Evolutionary conservation across 2,113 vertebrate genomes (phyloP), one percentile per base, ranked within the genome.

Genomic region (Copsychus sechellarum): DNA sequence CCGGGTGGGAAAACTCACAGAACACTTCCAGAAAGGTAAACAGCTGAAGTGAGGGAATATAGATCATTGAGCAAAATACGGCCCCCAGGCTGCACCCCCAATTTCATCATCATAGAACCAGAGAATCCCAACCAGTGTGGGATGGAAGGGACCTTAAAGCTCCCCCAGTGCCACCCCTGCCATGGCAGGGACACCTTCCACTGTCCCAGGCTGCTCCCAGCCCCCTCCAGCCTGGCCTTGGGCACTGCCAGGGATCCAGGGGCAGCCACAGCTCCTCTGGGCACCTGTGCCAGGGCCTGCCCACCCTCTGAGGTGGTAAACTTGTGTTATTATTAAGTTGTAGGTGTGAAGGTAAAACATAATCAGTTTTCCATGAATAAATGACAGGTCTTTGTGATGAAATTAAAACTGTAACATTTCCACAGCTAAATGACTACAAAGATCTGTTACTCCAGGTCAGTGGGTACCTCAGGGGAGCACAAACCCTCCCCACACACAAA

Each of bases 201-300:
- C n/a, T 2, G 0, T 2, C 9, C 67, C 67, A 38, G 58, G 43
- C 0, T 43, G 23, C 53, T 53, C 69, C 53, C 6, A 51, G 28
- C 43, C 36, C 20, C 0, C 0, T 45, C 87, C 62, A 61, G 0
- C 11, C 61, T 34, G 45, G 38, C n/a, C n/a, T 61, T 1, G 70
- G 47, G 0, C 34, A 23, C 29, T 54, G 0, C 40, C 54, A 82
- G 24, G 61, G 54, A 26, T 54, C 22, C 71, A 57, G 38, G 62
- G 38, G 18, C 84, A 77, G 62, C 38, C 45, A 12, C 70, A 61
- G 29, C 34, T 48, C 1, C 54, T 42, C 62, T 61, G 87, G 54
- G 17, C 54, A 76, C 25, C 53, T 67, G 24, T 67, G 53, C 53
- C 78, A 67, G n/a, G 45, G 24, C 38, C 54, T 47, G 2, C 0